Conservation (phyloP, 2,797 vertebrate genomes). For the Rachycentron canadum region DNA sequence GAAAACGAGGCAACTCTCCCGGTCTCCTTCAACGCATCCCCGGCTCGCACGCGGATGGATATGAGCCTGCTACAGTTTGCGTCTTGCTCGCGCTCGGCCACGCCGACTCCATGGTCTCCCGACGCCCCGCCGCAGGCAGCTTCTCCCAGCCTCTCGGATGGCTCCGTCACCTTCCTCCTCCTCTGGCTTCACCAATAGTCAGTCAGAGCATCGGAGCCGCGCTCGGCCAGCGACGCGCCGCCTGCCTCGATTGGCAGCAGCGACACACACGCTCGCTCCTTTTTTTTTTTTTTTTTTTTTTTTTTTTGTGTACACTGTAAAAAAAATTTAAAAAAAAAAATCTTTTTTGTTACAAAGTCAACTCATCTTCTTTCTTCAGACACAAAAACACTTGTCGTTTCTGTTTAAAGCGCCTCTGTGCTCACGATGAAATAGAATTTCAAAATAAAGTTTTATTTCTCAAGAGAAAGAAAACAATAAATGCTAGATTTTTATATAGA, state of each 20-base stretch:
- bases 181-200: constrained; percentile 90
- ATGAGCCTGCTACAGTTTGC: neutral
- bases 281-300: constrained; percentile 54
- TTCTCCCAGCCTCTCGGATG: constrained; percentile 70
- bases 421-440: neutral
- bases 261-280: constrained; percentile 32
- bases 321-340: constrained; percentile 33
- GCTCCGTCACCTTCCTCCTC: constrained; percentile 87
- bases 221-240: constrained; percentile 86
- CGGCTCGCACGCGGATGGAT: neutral
- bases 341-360: neutral
- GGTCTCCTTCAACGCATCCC: neutral
- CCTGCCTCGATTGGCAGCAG: constrained; percentile 38
- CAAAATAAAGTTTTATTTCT: too few relatives aligned
- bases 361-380: neutral
- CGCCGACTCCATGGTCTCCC: constrained; percentile 70
- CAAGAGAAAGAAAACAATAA: neutral
- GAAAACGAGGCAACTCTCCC: constrained; percentile 16
- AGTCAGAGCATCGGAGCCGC: constrained; percentile 87
- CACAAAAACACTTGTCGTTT: neutral
- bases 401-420: neutral
- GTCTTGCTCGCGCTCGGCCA: constrained; percentile 15
- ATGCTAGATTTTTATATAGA: too few relatives aligned
- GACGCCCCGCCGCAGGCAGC: constrained; percentile 67
- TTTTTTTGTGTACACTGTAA: constrained; percentile 70